Base-by-base conservation (phyloP, 2,113 vertebrate species). In the Ammodytes marinus region DNA sequence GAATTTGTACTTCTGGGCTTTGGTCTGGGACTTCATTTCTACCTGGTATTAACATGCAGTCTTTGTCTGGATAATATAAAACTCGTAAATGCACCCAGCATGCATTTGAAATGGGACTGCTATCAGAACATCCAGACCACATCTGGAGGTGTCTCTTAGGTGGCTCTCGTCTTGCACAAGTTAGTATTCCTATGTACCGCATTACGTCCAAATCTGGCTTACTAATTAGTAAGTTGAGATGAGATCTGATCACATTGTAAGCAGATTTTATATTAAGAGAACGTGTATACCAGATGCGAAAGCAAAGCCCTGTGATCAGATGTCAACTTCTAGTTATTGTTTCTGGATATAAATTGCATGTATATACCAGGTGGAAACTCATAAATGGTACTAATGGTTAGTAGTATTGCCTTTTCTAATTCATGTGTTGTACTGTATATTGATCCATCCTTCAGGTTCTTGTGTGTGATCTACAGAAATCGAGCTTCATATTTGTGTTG, bases 1-100 rank as follows among this genome's bases (percentile, higher is more conserved):
- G 60, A 11, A 49, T 77, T 55, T 59, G 1, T 71, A 67, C 72
- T 42, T 59, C 7, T 47, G 67, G 9, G 15, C 47, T 74, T 69
- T 72, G 27, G 19, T 63, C 19, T 50, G 70, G 8, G 14, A 64
- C 8, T 4, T 2, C 2, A 40, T 67, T 83, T 53, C 2, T 54
- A 50, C n/a, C 35, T 63, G 55, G 7, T 63, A 27, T 19, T 55
- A 11, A 3, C 35, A 39, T 43, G 42, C 2, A 6, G 37, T 49
- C n/a, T 35, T 0, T 50, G 27, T 37, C 64, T 45, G 13, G 35
- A 68, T 57, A 37, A 43, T 5, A 15, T n/a, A 57, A 57, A 40
- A 40, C 1, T 0, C n/a, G 3, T 68, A 54, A 40, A 3, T n/a
- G 15, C 15, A 19, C 35, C 9, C 47, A 50, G 47, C 19, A 73